phyloP scores from a whole-genome alignment of 2,888 invertebrate species.

The Neria commutata region DNA sequence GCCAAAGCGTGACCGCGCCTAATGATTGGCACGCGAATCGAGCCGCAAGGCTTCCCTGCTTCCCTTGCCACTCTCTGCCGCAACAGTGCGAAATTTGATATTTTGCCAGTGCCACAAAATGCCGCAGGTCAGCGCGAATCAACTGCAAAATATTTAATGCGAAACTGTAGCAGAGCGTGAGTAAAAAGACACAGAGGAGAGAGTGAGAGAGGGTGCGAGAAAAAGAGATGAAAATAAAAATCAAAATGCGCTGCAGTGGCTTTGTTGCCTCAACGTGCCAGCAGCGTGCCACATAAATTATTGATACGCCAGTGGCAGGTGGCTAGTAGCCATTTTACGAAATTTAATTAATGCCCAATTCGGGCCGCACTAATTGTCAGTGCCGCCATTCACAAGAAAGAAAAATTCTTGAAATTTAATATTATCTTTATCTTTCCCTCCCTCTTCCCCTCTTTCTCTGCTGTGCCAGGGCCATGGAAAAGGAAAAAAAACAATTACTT shows the following conservation, averaged over 20 bases:
- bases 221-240: not conserved
- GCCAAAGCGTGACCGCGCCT: not conserved
- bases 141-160: no score
- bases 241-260: not conserved
- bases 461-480: constrained; percentile 3
- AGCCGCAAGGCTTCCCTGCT: no score
- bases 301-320: not conserved
- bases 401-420: not conserved
- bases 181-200: not conserved
- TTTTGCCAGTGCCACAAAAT: no score
- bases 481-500: constrained; percentile 10
- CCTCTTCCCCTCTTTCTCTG: not conserved
- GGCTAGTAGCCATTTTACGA: no score
- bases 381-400: constrained; percentile 11
- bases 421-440: constrained; percentile 11
- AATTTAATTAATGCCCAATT: no score
- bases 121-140: no score
- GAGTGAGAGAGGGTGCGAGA: not conserved
- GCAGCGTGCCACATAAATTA: not conserved
- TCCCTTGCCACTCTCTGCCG: no score
- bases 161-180: not conserved
- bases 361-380: constrained; percentile 26
- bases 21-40: no score
- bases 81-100: no score
- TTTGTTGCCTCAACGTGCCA: constrained; percentile 2